These are phyloP conservation scores for Sapajus apella DNA, from an alignment of 2,113 vertebrate species.

Conservation along the genomic window DNA sequence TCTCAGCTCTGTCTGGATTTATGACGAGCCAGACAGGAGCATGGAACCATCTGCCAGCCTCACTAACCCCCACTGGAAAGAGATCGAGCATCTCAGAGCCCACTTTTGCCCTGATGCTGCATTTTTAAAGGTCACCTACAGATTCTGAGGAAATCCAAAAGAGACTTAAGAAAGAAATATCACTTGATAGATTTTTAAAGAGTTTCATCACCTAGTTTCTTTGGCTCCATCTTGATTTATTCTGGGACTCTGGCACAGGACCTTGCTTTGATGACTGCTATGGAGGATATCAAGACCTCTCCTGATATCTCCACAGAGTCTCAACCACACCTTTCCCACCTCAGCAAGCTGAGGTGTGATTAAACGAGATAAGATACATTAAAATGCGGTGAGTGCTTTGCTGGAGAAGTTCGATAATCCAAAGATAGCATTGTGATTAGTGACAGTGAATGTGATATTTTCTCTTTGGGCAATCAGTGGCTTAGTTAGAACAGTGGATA, in stretches of 20 bases:
- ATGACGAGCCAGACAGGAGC: neutral
- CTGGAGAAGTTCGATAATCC: neutral
- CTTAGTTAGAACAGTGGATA: neutral
- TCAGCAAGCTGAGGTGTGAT: neutral
- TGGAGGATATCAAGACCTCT: neutral
- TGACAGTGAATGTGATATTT: neutral
- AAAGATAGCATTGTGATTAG: neutral
- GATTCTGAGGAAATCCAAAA: neutral
- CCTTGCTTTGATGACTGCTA: neutral
- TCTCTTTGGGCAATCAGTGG: neutral
- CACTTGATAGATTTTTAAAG: neutral
- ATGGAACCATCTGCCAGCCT: neutral
- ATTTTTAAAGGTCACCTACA: neutral
- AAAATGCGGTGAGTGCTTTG: neutral
- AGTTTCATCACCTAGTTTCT: neutral
- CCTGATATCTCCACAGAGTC: neutral
- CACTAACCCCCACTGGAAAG: fast-evolving
- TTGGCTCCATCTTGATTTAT: neutral
- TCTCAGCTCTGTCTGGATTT: neutral
- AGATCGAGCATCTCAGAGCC: neutral
- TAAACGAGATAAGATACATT: neutral
- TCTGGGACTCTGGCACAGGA: neutral
- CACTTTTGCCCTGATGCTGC: neutral
- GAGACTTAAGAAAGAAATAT: neutral
- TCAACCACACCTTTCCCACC: neutral